Evolutionary conservation across 2,113 vertebrate genomes (phyloP), one percentile per base, ranked within the genome.

Genomic region (Amblyornis subalaris): DNA sequence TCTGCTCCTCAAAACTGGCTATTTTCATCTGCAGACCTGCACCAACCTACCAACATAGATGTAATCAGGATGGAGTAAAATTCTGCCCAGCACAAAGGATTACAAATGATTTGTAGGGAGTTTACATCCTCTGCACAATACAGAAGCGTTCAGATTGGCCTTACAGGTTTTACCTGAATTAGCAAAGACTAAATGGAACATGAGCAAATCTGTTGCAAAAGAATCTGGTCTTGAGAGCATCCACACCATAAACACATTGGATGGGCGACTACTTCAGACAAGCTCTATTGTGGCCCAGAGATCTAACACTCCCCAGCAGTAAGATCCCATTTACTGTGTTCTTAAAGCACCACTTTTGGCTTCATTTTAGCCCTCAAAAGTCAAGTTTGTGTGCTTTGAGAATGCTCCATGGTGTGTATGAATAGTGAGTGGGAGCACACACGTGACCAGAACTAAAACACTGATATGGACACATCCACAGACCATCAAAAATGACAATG

Each of bases 391-490:
- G 15, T 7, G 45, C 48, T 61, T 38, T 48, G 19, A 48, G 29
- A 69, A 53, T 0, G 3, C 16, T 38, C 48, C 61, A 53, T 13
- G 22, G 28, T 1, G 19, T 6, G 42, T 74, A 53, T 7, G 35
- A 53, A 45, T 36, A 38, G 8, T 1, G 42, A 54, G 38, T 3
- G 28, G 60, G 36, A 58, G 33, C 51, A 66, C 6, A 4, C 18
- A 31, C 16, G 8, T 0, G 4, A 23, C 21, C 29, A 66, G 35
- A 64, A 24, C 24, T 3, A 23, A 17, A 69, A 18, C 28, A 44
- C 26, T 17, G n/a, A 36, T 4, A 36, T 0, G 8, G 85, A 44
- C 1, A 1, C 45, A 51, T 17, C 44, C 65, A 51, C 21, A 48
- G 5, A 54, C 47, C n/a, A 64, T 16, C n/a, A 62, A 31, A 79